phyloP scores from a whole-genome alignment of 2,797 vertebrate species.

The Rhodeus uyekii region DNA sequence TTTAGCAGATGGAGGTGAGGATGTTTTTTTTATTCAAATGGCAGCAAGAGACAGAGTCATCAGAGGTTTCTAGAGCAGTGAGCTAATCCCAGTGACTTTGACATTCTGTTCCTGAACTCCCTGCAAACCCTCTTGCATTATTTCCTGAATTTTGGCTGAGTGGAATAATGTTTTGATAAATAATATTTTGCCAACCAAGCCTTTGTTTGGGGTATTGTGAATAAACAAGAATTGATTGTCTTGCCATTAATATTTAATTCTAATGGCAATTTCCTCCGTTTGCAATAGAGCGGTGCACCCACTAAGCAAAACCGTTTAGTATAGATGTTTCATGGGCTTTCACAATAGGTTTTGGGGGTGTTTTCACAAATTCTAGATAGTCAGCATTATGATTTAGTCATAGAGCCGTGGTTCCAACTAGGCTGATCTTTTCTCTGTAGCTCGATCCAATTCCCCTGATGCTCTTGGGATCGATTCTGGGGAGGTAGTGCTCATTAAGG shows the following conservation, averaged over 20 bases:
- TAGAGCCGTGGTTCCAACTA: conserved; percentile 17
- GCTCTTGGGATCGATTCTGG: conserved; percentile 26
- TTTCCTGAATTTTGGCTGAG: neutral
- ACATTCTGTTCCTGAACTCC: neutral
- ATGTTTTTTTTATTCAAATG: neutral
- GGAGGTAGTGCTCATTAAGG: conserved; percentile 37
- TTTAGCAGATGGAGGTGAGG: conserved; percentile 2
- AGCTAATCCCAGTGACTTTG: neutral
- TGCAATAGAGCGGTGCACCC: neutral
- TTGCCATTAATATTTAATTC: conserved; percentile 22
- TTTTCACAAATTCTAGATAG: conserved; percentile 15
- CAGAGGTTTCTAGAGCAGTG: neutral
- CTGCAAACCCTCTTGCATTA: neutral
- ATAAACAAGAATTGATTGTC: conserved; percentile 17
- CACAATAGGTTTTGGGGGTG: neutral
- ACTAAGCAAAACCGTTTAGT: conserved; percentile 24
- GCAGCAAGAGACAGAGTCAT: neutral
- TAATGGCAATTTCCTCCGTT: conserved; percentile 10
- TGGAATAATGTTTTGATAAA: conserved; percentile 2
- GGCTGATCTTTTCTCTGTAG: conserved; percentile 16
- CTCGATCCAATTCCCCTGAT: conserved; percentile 28
- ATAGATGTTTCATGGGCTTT: conserved; percentile 3
- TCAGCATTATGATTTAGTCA: conserved; percentile 36
- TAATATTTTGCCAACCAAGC: conserved; percentile 18
- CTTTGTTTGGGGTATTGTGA: neutral